A percentile compares a stretch with the other conserved stretches of the same genome.
These are phyloP conservation scores for Pasiphila rectangulata DNA, from an alignment of 2,888 invertebrate genomes.

Conservation along the genomic window DNA sequence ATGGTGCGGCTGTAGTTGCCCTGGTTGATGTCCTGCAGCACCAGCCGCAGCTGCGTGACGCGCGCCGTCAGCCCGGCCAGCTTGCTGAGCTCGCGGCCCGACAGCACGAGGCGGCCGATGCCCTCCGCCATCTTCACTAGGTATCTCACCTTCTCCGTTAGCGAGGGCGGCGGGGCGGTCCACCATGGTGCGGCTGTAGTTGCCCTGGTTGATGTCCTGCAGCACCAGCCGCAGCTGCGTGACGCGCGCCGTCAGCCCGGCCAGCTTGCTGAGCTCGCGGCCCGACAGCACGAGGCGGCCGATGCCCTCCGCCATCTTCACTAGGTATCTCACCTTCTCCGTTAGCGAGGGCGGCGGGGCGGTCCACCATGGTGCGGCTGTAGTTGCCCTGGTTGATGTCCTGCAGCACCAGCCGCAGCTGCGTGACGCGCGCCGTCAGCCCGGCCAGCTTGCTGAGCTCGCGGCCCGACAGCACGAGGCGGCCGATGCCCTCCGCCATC, in stretches of 20 bases:
- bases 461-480: constrained; percentile 95
- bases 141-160: constrained; percentile 47
- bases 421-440: constrained; percentile 95
- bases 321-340: constrained; percentile 40
- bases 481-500: constrained; percentile 97
- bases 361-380: constrained; percentile 78
- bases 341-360: constrained; percentile 36
- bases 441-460: constrained; percentile 97
- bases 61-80: constrained; percentile 98
- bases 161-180: constrained; percentile 41
- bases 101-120: constrained; percentile 95
- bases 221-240: constrained; percentile 93
- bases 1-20: constrained; percentile 86
- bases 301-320: constrained; percentile 91
- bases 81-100: constrained; percentile 96
- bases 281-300: constrained; percentile 97
- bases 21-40: constrained; percentile 89
- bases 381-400: constrained; percentile 91
- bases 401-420: constrained; percentile 90
- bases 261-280: constrained; percentile 71
- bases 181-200: constrained; percentile 83
- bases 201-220: constrained; percentile 89
- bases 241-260: constrained; percentile 83
- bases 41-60: constrained; percentile 92
- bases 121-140: constrained; percentile 98